Base-by-base conservation (phyloP, 1,140 invertebrate species). In the Pectinophora gossypiella region DNA sequence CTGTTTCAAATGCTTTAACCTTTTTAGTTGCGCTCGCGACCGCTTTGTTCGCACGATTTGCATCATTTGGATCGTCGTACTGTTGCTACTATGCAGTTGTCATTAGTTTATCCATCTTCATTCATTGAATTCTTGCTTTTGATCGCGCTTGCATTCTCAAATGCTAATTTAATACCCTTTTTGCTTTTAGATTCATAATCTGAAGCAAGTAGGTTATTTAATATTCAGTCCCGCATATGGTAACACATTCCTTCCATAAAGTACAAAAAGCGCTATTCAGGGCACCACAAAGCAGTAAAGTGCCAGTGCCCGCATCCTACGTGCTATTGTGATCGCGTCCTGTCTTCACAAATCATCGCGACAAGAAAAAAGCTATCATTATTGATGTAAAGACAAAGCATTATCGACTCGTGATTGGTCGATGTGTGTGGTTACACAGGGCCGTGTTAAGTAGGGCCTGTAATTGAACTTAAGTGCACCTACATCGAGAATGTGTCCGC, bases 301-400 rank as follows among this genome's bases (percentile, higher is more conserved):
- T 61, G 60, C 67, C 58, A 76, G 74, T 56, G 72, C 75, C 75
- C 75, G 75, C 75, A 77, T 77, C 72, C 66, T 63, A 61, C 53
- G 50, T 38, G 43, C 62, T 57, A 73, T 72, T 75, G 69, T 73
- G 61, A 56, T 54, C 49, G 48, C 74, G 67, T 77, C 74, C 74
- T 75, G 72, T 66, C 70, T 72, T 71, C 72, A 78, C 75, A 78
- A 78, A 78, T 78, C 70, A 75, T 70, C 64, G 53, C 50, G 49
- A 56, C 59, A 54, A 49, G 48, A 67, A 72, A 76, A 72, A 67
- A 68, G 51, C 45, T 54, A 65, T 61, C 61, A 67, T 63, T 67
- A 68, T 63, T 68, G 65, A 61, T 61, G 56, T 61, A 68, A 67
- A 75, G 62, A 75, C 72, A 75, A 75, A 54, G 67, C 56, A 59